Base-by-base conservation (phyloP, 2,113 vertebrate genomes). In the Oncorhynchus mykiss region DNA sequence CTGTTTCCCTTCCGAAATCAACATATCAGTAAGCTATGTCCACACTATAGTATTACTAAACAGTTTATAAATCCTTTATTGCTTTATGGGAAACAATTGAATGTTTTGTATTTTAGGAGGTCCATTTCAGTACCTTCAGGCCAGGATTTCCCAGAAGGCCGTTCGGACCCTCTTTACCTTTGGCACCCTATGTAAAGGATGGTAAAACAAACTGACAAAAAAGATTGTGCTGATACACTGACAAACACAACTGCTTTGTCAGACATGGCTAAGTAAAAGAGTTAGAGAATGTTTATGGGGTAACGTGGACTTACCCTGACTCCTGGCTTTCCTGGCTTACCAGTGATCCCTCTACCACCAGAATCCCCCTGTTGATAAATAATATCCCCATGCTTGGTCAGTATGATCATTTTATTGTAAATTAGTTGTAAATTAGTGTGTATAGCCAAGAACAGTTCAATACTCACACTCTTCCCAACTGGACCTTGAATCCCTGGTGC, bases 381-480 rank as follows among this genome's bases (percentile, higher is more conserved):
- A 60, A 7, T 48, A 60, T 9, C 25, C 60, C 51, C 24, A 29
- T 29, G 13, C 13, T 72, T 24, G 12, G 24, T 13, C 2, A 67
- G 7, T 25, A 14, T 25, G n/a, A 66, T 66, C 9, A 45, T 45
- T 45, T 45, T 66, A 16, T 66, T n/a, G n/a, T n/a, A n/a, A n/a
- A n/a, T n/a, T n/a, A n/a, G n/a, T 29, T 68, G 34, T 34, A 31
- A 49, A 71, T 11, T 0, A 45, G 39, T 12, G 39, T 45, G 39
- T 11, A 45, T 51, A 20, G 22, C 51, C 13, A 31, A 57, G 22
- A 16, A 48, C 31, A 22, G 24, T 48, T 60, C 11, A 22, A 54
- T 25, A 88, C 93, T 91, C 73, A 94, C 93, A 79, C 27, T 90
- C 31, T 67, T 82, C 6, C 93, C 93, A 3, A 94, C 87, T 29